phyloP scores from a whole-genome alignment of 2,113 vertebrate species.

The Hemiscyllium ocellatum region DNA sequence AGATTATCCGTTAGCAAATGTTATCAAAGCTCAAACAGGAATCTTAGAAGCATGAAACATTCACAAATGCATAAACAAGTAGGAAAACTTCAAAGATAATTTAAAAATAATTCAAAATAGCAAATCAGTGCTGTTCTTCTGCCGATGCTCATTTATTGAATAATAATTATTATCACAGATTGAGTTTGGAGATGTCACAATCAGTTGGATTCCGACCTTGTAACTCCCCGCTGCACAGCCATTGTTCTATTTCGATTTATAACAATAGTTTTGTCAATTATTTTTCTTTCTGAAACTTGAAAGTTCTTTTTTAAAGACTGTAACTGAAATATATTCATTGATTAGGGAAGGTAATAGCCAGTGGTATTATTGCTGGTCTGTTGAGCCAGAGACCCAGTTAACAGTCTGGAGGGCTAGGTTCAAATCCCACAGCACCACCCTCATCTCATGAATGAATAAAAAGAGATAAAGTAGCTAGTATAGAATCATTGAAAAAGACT shows the following conservation, averaged over 20 bases:
- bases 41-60: neutral
- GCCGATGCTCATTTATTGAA: neutral
- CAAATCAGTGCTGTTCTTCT: neutral
- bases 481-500: neutral
- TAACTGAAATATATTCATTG: neutral
- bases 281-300: neutral
- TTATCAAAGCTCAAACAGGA: neutral
- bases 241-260: neutral
- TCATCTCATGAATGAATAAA: neutral
- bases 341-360: neutral
- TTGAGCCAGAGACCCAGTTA: too few species aligned
- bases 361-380: too few species aligned
- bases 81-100: neutral
- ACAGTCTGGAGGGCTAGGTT: too few species aligned
- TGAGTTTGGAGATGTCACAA: neutral
- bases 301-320: neutral
- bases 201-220: neutral
- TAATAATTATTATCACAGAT: neutral
- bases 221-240: neutral
- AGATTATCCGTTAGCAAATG: neutral
- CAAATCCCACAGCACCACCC: too few species aligned
- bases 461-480: neutral
- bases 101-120: neutral
- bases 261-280: neutral
- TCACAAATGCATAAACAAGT: neutral